These are phyloP conservation scores for Sycophila sp. DNA, from an alignment of 1,140 invertebrate species.

Conservation along the genomic window DNA sequence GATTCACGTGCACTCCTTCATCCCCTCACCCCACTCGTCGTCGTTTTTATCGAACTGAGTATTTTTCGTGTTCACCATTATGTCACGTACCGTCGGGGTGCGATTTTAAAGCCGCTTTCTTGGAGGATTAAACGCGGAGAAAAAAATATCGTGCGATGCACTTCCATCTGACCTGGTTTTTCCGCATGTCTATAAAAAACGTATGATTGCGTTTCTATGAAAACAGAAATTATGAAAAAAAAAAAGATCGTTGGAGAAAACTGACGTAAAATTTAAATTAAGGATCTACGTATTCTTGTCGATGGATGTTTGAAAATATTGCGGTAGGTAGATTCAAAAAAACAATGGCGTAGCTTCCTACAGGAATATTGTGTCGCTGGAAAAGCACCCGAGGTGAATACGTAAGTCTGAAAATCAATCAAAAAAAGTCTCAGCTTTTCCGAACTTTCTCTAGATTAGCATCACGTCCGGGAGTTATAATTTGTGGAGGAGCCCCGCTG, in stretches of 20 bases:
- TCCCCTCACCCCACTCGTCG: constrained; percentile 9
- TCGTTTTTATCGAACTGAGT: constrained; percentile 17
- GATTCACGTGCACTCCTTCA: constrained; percentile 8
- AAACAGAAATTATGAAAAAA: too few relatives aligned
- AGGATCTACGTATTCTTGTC: neutral
- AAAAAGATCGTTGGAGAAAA: neutral
- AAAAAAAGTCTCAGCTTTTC: constrained; percentile 55
- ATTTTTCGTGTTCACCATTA: constrained; percentile 24
- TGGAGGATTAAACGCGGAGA: constrained; percentile 15
- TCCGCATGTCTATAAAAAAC: too few relatives aligned
- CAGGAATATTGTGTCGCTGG: neutral
- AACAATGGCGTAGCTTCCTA: neutral
- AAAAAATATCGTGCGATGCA: neutral
- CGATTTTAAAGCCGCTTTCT: neutral
- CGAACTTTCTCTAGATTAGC: constrained; percentile 66
- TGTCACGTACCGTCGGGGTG: constrained; percentile 33
- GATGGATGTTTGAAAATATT: neutral
- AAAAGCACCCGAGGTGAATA: constrained; percentile 12
- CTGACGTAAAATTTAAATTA: neutral
- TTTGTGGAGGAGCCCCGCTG: constrained; percentile 62
- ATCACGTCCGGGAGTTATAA: constrained; percentile 63
- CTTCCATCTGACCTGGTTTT: neutral
- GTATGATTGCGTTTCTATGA: too few relatives aligned
- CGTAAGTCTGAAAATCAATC: constrained; percentile 49
- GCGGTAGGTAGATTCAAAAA: neutral